Conservation (phyloP, 2,797 vertebrate species). For the Sebastolobus alascanus region DNA sequence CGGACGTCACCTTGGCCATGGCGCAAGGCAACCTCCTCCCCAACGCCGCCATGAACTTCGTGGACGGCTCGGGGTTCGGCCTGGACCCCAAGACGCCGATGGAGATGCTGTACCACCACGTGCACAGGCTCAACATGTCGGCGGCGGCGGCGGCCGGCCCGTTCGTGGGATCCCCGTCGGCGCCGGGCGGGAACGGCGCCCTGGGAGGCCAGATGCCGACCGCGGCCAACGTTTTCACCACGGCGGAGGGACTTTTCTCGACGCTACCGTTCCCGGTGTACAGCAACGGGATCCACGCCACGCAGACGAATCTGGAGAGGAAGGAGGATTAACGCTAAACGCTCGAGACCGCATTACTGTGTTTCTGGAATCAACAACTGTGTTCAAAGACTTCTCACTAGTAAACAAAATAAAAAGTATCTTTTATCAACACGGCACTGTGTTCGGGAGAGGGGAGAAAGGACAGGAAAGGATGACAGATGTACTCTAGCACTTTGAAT, state of each 20-base stretch:
- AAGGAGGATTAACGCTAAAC: slow-evolving; percentile 94
- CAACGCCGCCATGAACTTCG: slow-evolving; percentile 96
- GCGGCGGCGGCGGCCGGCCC: slow-evolving; percentile 90
- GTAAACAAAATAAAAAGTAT: slow-evolving; percentile 57
- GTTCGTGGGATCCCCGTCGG: slow-evolving; percentile 86
- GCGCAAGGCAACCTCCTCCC: slow-evolving; percentile 96
- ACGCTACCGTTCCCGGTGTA: slow-evolving; percentile 98
- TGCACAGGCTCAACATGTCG: slow-evolving; percentile 98
- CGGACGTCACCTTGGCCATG: slow-evolving; percentile 97
- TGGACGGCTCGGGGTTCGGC: slow-evolving; percentile 93
- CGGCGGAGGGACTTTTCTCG: slow-evolving; percentile 98
- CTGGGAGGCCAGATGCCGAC: slow-evolving; percentile 93
- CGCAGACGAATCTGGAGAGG: slow-evolving; percentile 96
- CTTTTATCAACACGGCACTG: slow-evolving; percentile 82
- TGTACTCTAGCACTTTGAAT: slow-evolving; percentile 99
- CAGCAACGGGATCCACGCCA: slow-evolving; percentile 98
- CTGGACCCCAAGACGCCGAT: slow-evolving; percentile 99
- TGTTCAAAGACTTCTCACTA: slow-evolving; percentile 82
- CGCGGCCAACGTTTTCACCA: slow-evolving; percentile 96
- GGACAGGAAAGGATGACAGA: slow-evolving; percentile 74
- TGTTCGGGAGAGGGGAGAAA: slow-evolving; percentile 85
- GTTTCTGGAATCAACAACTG: slow-evolving; percentile 85
- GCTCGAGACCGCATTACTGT: slow-evolving; percentile 89
- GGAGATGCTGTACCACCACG: slow-evolving; percentile 99
- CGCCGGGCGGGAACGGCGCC: slow-evolving; percentile 83